Evolutionary conservation across 2,113 vertebrate species (phyloP), one percentile per base, ranked within the genome.

Genomic region (Balaeniceps rex): DNA sequence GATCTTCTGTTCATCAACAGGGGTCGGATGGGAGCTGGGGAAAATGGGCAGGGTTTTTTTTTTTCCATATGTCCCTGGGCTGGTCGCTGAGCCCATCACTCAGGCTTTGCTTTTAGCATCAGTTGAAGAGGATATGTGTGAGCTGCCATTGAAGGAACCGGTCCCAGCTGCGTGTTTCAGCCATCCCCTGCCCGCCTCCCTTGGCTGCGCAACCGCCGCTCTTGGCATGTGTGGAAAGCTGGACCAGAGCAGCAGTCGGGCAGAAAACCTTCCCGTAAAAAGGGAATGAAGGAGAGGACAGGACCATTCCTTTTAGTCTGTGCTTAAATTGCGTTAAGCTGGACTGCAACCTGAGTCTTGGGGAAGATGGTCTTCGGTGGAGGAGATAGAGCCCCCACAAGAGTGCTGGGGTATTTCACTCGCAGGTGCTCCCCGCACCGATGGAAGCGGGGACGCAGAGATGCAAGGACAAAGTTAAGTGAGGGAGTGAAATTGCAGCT

Each of bases 341-440:
- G 77, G 61, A 15, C 42, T 61, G 74, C 78, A 78, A 72, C 70
- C 75, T 33, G 57, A 58, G 25, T 25, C 55, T 69, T 0, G 0
- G 74, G 47, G 57, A 79, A 34, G 61, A 0, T 28, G 26, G 3
- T 38, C 26, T 68, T 52, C 0, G 10, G 21, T 46, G 57, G 64
- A 36, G 47, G 46, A 58, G n/a, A 13, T 17, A 1, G 34, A 69
- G n/a, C 36, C 46, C 25, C 33, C 6, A 2, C 6, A 6, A 9
- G 36, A 12, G 31, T 4, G 0, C 28, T 49, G 28, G 79, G 71
- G 3, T 72, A 7, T 65, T 94, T 83, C 36, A 12, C 44, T 91
- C 0, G 0, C 17, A 6, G 34, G 29, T 51, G 52, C 58, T 92
- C 77, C 52, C 63, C 3, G 0, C n/a, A 3, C 6, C 13, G 38